A percentile compares a stretch with the other conserved stretches of the same genome.
Evolutionary conservation across 2,113 vertebrate genomes (phyloP).

Genomic region (Neogale vison): DNA sequence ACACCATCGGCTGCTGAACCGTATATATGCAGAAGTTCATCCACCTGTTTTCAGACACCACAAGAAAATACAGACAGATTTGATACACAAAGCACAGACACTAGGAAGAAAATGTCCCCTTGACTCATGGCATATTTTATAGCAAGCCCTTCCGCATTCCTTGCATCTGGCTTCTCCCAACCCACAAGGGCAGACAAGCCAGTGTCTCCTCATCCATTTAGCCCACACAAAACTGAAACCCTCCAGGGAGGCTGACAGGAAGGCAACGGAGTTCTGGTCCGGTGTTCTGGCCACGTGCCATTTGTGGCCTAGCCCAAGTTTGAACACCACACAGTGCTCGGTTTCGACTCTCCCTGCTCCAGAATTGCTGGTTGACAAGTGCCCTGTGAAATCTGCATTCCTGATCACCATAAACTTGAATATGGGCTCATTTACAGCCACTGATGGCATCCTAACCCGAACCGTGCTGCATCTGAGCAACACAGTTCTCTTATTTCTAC

Average conservation of each 20-base stretch:
- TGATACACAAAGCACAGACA: background rate
- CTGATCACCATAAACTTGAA: fast-evolving
- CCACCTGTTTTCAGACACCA: constrained; percentile 82
- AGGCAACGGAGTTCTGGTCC: background rate
- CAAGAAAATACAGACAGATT: background rate
- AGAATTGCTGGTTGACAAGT: too few relatives aligned
- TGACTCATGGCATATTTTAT: fast-evolving
- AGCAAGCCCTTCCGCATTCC: background rate
- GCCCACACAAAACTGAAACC: fast-evolving
- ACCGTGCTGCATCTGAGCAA: too few relatives aligned
- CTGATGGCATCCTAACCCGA: background rate
- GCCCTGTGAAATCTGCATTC: background rate
- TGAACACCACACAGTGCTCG: background rate
- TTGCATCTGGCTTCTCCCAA: background rate
- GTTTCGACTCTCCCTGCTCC: too few relatives aligned
- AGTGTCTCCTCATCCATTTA: background rate
- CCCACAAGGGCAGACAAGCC: background rate
- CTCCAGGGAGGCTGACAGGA: too few relatives aligned
- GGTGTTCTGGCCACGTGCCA: fast-evolving
- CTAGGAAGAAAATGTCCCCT: fast-evolving
- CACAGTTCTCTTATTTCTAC: background rate
- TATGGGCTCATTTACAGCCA: fast-evolving
- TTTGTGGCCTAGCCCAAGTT: background rate
- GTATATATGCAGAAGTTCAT: constrained; percentile 87
- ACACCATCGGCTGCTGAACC: constrained; percentile 87